Evolutionary conservation across 1,140 invertebrate species (phyloP), one percentile per base, ranked within the genome.

Genomic region (Nylanderia fulva): DNA sequence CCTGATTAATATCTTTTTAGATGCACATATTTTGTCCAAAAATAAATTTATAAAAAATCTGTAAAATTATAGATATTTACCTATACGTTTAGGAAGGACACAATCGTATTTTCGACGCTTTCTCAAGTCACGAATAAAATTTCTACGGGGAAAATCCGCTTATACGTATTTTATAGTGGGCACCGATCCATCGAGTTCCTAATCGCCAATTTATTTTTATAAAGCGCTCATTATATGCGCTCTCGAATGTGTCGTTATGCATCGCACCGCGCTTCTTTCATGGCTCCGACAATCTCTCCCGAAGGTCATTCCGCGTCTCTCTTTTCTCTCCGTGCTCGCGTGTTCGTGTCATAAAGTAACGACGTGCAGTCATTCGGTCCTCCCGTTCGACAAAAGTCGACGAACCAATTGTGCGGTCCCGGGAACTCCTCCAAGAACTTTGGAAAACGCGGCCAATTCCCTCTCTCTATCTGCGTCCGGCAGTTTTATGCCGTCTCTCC

Each of bases 261-360:
- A 58, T 72, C 66, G 66, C 27, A 8, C 36, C 52, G 27, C 52
- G 27, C 39, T 33, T 45, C 66, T 52, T 71, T 21, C 64, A 54
- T 60, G 66, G 36, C 66, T 72, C 48, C 42, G 11, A 54, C 29
- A 54, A 79, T 33, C 61, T 9, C 33, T 79, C 24, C 52, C 66
- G 9, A 58, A 45, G 66, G 56, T 58, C 24, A 71, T 82, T 82
- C 24, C 77, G 52, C 52, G 33, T 80, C n/a, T n/a, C n/a, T 24
- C 64, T 48, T 80, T 48, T 80, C n/a, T 24, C 27, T 48, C 24
- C 11, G 33, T 42, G 48, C 7, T 56, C 63, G 52, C 64, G 77
- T 82, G 77, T 82, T 82, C 52, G 77, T 82, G 52, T 82, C 77
- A 64, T 82, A 82, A 82, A 82, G 66, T 82, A 82, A 82, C 77